phyloP scores from a whole-genome alignment of 2,797 vertebrate genomes.

The Bovichtus diacanthus region DNA sequence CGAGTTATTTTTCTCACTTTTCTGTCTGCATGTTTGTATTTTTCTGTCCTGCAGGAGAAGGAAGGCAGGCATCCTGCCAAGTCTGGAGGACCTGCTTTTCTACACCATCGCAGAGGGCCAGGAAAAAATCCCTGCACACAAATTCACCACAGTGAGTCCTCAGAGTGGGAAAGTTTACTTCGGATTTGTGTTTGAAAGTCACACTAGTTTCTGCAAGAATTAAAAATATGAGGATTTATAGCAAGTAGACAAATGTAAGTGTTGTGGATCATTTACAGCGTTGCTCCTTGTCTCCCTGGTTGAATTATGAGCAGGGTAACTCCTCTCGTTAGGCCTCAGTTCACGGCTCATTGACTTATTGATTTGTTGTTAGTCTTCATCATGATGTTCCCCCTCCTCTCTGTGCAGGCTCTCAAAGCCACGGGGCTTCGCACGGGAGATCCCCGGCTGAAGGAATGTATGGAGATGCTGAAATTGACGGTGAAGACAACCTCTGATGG shows the following conservation, averaged over 20 bases:
- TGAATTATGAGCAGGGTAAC: slow-evolving; percentile 4
- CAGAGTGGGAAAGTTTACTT: not conserved
- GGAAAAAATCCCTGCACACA: slow-evolving; percentile 98
- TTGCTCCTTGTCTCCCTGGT: not conserved
- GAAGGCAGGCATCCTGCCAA: slow-evolving; percentile 94
- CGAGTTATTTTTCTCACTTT: slow-evolving; percentile 17
- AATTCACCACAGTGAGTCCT: slow-evolving; percentile 96
- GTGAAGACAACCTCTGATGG: slow-evolving; percentile 96
- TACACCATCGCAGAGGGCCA: slow-evolving; percentile 99
- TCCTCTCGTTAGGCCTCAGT: slow-evolving; percentile 1
- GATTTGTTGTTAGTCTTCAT: slow-evolving; percentile 47
- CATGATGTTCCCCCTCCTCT: not conserved
- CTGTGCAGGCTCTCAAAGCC: slow-evolving; percentile 93
- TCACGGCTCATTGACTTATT: slow-evolving; percentile 31
- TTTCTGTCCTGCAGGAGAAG: slow-evolving; percentile 86
- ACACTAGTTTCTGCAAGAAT: not conserved
- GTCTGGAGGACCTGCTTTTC: slow-evolving; percentile 97
- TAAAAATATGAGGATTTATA: not conserved
- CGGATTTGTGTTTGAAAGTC: not conserved
- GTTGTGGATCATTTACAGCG: not conserved
- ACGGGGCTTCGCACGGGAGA: slow-evolving; percentile 97
- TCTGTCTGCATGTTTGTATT: slow-evolving; percentile 2
- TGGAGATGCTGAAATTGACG: slow-evolving; percentile 98
- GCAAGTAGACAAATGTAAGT: not conserved
- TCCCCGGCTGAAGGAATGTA: slow-evolving; percentile 97